These are phyloP conservation scores for Nebria ingens DNA, from an alignment of 1,140 invertebrate genomes.

Conservation along the genomic window DNA sequence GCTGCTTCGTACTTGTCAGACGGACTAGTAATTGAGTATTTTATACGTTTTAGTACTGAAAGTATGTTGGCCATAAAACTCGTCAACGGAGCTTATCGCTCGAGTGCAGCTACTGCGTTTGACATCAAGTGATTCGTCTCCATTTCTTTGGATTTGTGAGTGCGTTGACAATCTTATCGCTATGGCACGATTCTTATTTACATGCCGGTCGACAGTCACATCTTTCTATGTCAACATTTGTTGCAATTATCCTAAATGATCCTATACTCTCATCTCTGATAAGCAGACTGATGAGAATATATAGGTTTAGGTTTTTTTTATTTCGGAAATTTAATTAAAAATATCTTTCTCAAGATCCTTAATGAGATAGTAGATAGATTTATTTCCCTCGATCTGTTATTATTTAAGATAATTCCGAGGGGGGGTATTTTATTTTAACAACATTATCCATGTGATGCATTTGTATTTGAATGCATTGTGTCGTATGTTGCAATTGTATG, in stretches of 20 bases:
- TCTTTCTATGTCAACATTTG: slow-evolving; percentile 1
- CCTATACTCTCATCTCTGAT: background rate
- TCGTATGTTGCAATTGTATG: too few relatives aligned
- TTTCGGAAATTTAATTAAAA: too few relatives aligned
- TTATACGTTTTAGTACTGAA: slow-evolving; percentile 3
- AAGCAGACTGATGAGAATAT: background rate
- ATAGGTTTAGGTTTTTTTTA: too few relatives aligned
- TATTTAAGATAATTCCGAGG: too few relatives aligned
- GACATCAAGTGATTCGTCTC: background rate
- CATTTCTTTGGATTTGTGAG: background rate
- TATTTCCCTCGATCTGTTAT: too few relatives aligned
- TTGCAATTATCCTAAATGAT: slow-evolving; percentile 1
- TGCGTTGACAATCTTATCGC: background rate
- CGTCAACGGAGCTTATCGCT: background rate
- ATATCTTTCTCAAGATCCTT: too few relatives aligned
- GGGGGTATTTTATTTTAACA: too few relatives aligned
- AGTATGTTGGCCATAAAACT: background rate
- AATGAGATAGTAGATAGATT: too few relatives aligned
- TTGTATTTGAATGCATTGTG: too few relatives aligned
- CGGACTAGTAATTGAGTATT: slow-evolving; percentile 5
- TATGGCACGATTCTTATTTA: background rate
- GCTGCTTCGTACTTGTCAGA: slow-evolving; percentile 4
- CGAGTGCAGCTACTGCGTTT: background rate
- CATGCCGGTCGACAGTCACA: background rate
- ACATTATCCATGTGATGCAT: too few relatives aligned